Base-by-base conservation (phyloP, 2,888 invertebrate genomes). In the Drosophila mulleri region DNA sequence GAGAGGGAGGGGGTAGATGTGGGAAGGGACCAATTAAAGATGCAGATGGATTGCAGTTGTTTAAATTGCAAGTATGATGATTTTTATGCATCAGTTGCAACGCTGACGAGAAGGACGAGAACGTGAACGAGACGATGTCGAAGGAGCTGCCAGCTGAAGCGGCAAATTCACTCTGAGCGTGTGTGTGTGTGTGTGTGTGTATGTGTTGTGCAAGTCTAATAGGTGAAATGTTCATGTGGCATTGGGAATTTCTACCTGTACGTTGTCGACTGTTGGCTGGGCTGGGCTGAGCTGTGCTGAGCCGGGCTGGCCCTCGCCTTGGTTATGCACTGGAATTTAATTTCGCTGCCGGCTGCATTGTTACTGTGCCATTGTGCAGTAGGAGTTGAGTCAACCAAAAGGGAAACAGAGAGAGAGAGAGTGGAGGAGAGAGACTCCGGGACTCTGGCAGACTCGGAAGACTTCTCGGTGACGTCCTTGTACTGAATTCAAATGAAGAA, bases 291-390 rank as follows among this genome's bases (percentile, higher is more conserved):
- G 16, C 37, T 14, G 14, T 1, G 37, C 35, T 35, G 35, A 3
- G 35, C 26, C 47, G 37, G 59, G 61, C 48, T 62, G 72, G 71
- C 69, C 75, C 67, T 64, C 69, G 75, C 60, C 68, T 79, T 72
- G 88, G 85, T 82, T 87, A 88, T 86, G 90, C 80, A 88, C 81
- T 80, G 75, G 88, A 90, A 90, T 90, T 89, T 87, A 90, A 90
- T 89, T 90, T 90, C 72, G 84, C 84, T 87, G 76, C 79, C 73
- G 86, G 82, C 48, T 50, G 48, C 76, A 86, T 79, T 81, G 88
- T 88, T 85, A 63, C 69, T 74, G 67, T 75, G 73, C 82, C 73
- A 77, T 79, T 82, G 84, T 75, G 63, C 71, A 53, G 67, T 29
- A 56, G 53, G 41, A 60, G 71, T 58, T 52, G 65, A 50, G 48